These are phyloP conservation scores for Sakesphorus luctuosus DNA, from an alignment of 2,113 vertebrate species.

Conservation along the genomic window DNA sequence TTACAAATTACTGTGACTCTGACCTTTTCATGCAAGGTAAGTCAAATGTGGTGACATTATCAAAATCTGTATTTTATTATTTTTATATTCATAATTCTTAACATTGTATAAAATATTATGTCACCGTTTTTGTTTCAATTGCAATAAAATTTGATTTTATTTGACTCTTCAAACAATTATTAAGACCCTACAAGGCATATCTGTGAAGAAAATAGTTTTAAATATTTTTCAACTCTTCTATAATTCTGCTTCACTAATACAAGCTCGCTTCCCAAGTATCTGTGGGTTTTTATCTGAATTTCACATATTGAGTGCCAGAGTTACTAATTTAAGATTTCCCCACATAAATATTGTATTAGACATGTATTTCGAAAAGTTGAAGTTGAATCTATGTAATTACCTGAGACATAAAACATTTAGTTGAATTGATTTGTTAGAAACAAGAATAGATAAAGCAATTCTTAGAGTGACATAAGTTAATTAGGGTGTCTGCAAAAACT, in stretches of 20 bases:
- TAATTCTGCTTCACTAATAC: neutral
- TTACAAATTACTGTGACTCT: conserved; percentile 35
- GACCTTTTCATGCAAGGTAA: conserved; percentile 67
- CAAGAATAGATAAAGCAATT: neutral
- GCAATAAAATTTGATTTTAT: conserved; percentile 21
- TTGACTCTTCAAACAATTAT: conserved; percentile 29
- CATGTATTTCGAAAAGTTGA: neutral
- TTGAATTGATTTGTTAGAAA: neutral
- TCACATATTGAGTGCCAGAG: neutral
- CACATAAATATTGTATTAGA: neutral
- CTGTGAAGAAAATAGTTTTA: neutral
- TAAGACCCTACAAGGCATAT: neutral
- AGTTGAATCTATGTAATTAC: neutral
- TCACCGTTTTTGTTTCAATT: neutral
- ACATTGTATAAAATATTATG: neutral
- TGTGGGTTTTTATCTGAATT: neutral
- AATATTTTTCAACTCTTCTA: neutral
- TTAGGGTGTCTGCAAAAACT: neutral
- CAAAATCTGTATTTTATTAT: conserved; percentile 53
- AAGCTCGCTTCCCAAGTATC: neutral
- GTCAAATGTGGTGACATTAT: conserved; percentile 64
- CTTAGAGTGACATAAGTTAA: neutral
- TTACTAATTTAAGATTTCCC: neutral
- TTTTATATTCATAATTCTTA: conserved; percentile 49
- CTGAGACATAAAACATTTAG: neutral